Conservation (phyloP, 2,797 vertebrate genomes). For the Enteromius unitaeniatus region DNA sequence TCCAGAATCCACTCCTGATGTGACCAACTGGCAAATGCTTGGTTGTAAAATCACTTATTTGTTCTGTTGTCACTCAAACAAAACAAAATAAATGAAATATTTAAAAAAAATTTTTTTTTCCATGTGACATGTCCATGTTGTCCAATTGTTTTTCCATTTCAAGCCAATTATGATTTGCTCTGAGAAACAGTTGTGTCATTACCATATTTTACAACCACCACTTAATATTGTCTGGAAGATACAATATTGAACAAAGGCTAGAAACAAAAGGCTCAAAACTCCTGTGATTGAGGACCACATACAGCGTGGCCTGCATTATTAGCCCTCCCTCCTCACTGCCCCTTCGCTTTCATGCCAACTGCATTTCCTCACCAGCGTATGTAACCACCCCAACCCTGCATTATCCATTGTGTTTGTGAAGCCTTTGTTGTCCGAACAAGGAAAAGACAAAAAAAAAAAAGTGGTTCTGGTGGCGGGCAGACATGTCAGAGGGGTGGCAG, state of each 20-base stretch:
- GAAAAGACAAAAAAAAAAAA: slow-evolving; percentile 43
- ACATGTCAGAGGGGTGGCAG: slow-evolving; percentile 10
- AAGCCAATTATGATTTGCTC: not conserved
- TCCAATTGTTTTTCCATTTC: not conserved
- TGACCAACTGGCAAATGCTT: not conserved
- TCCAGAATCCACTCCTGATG: slow-evolving; percentile 5
- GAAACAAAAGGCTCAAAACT: slow-evolving; percentile 32
- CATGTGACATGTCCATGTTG: not conserved
- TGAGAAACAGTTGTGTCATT: not conserved
- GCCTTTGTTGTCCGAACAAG: slow-evolving; percentile 59
- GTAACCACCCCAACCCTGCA: slow-evolving; percentile 28
- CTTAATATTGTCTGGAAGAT: not conserved
- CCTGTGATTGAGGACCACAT: slow-evolving; percentile 39
- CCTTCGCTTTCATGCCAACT: slow-evolving; percentile 8
- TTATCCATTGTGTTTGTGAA: slow-evolving; percentile 47
- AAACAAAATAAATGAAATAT: not conserved
- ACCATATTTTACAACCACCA: not conserved
- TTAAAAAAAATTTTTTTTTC: not conserved
- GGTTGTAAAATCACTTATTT: not conserved
- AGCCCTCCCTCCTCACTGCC: not conserved
- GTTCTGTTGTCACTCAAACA: not conserved
- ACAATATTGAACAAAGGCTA: slow-evolving; percentile 1
- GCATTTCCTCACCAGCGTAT: slow-evolving; percentile 20
- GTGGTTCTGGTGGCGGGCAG: slow-evolving; percentile 34
- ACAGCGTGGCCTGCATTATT: slow-evolving; percentile 37